Base-by-base conservation (phyloP, 1,140 invertebrate genomes). In the Dryas iulia region DNA sequence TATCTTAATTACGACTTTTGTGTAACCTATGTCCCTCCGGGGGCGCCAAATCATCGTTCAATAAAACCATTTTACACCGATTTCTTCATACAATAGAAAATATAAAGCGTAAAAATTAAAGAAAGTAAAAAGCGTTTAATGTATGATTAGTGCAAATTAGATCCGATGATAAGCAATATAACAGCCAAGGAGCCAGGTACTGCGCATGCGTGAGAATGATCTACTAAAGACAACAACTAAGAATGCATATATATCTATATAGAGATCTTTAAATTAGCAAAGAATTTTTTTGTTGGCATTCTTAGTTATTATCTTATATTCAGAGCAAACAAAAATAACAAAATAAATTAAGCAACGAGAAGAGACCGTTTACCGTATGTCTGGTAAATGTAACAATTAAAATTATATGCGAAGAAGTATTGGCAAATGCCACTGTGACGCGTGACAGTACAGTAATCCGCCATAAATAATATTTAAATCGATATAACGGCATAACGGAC, bases 11-110 rank as follows among this genome's bases (percentile, higher is more conserved):
- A 54, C 64, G 7, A 21, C 21, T 8, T 8, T 47, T 21, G 39
- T 47, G 74, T 74, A 78, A 86, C 85, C 86, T 89, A 87, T 81
- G 75, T 79, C 83, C 80, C 81, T 77, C 80, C 67, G 86, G 86
- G 86, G 84, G 89, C 83, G 89, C 86, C 87, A 91, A 91, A 91
- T 91, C 89, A 81, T 77, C 60, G 62, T 70, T 14, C 64, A 71
- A 35, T 65, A 70, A 80, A 79, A 78, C 71, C 74, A 79, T 71
- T 72, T 81, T 76, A 91, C 89, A 91, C 89, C 87, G 82, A 89
- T 89, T 91, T 87, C 86, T 90, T 90, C 86, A 82, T 82, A 79
- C 71, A 72, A 59, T 71, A 79, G 59, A 69, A 71, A 76, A 74
- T 78, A 79, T 66, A 65, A 82, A 79, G 74, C 73, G 61, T 70